These are phyloP conservation scores for Anoplopoma fimbria DNA, from an alignment of 2,113 vertebrate species.

Conservation along the genomic window DNA sequence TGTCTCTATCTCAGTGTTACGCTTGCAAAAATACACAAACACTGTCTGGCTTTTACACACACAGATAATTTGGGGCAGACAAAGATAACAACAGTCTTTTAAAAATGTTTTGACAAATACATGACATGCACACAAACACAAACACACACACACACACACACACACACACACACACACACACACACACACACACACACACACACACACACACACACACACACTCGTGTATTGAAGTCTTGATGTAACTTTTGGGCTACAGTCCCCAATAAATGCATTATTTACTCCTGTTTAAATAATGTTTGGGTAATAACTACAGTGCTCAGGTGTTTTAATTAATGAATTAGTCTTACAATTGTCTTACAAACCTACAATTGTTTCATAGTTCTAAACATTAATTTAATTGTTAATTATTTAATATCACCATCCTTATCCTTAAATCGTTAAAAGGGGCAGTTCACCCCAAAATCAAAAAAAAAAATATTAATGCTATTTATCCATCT, in stretches of 20 bases:
- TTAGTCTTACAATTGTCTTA: background rate
- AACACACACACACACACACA: no score
- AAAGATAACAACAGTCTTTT: background rate
- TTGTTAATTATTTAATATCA: no score
- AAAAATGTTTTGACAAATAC: background rate
- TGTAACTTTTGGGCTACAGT: background rate
- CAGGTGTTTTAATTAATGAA: background rate
- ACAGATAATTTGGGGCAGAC: slow-evolving; percentile 1
- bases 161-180: no score
- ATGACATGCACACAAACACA: background rate
- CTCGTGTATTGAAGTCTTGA: background rate
- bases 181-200: no score
- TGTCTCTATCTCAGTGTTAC: background rate
- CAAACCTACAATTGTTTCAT: background rate
- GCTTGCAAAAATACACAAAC: background rate
- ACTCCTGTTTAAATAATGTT: background rate
- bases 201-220: no score
- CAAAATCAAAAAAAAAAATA: no score
- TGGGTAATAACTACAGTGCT: background rate
- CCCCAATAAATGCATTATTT: no score
- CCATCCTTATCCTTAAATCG: background rate
- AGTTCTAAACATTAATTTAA: background rate
- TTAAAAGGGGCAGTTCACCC: no score
- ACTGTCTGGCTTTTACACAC: background rate
- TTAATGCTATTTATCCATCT: no score